A percentile compares a stretch with the other conserved stretches of the same genome.
These are phyloP conservation scores for Drosophila arawakana DNA, from an alignment of 1,140 invertebrate genomes.

Conservation along the genomic window DNA sequence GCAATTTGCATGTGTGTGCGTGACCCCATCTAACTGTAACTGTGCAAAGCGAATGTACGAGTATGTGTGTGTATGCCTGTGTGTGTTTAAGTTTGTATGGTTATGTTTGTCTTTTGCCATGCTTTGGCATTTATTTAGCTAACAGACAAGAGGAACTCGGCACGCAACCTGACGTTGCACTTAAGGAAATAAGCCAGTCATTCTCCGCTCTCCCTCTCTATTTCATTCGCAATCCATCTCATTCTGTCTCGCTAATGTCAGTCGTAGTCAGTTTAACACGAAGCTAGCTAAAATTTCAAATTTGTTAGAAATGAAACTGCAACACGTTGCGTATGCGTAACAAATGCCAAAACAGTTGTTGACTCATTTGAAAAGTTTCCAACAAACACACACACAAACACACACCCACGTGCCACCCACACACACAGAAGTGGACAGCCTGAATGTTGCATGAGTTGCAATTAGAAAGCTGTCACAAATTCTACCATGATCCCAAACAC, in stretches of 20 bases:
- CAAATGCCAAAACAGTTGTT: constrained; percentile 42
- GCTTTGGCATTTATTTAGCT: constrained; percentile 68
- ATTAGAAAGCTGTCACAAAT: constrained; percentile 44
- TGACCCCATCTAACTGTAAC: constrained; percentile 56
- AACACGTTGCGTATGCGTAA: constrained; percentile 48
- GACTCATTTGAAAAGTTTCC: constrained; percentile 36
- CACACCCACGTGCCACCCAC: background rate
- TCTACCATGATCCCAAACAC: constrained; percentile 14
- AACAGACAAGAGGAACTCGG: constrained; percentile 40
- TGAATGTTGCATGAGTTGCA: constrained; percentile 49
- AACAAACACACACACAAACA: background rate
- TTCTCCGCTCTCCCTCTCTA: background rate
- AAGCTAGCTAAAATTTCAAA: constrained; percentile 28
- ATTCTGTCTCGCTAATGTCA: background rate
- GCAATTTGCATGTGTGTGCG: constrained; percentile 61
- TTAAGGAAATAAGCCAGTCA: constrained; percentile 70
- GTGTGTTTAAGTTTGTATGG: constrained; percentile 25
- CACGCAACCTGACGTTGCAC: constrained; percentile 73
- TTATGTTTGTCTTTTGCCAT: constrained; percentile 66
- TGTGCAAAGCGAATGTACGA: constrained; percentile 6
- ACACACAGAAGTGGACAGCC: constrained; percentile 9
- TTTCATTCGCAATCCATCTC: background rate
- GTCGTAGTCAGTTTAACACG: background rate
- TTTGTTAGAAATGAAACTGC: constrained; percentile 11
- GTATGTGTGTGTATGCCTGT: constrained; percentile 26